Conservation (phyloP, 2,888 invertebrate genomes). For the Lithophane semibrunnea region DNA sequence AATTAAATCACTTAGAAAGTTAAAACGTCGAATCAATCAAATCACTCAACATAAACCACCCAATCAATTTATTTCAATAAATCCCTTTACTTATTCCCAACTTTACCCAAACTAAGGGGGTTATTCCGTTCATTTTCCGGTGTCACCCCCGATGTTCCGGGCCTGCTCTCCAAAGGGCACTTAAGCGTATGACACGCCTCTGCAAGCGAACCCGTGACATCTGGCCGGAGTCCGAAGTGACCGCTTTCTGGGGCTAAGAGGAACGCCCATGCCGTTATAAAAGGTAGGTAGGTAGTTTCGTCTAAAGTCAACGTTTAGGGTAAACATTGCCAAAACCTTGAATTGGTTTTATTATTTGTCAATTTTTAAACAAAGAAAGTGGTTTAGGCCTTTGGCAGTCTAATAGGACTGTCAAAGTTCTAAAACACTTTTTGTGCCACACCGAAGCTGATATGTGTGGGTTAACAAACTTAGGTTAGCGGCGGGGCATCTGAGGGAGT, state of each 20-base stretch:
- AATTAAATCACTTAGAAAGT: too few relatives aligned
- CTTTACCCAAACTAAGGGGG: conserved; percentile 5
- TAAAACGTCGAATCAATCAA: background rate
- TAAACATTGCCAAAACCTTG: background rate
- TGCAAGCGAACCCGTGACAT: conserved; percentile 47
- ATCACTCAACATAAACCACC: background rate
- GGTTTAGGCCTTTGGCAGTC: too few relatives aligned
- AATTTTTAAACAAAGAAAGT: background rate
- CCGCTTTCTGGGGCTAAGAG: conserved; percentile 35
- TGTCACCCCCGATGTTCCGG: conserved; percentile 43
- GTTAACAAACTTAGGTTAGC: too few relatives aligned
- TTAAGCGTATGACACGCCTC: conserved; percentile 52
- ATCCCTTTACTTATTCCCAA: conserved; percentile 13
- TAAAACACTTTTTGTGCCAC: too few relatives aligned
- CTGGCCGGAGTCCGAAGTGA: conserved; percentile 38
- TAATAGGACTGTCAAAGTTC: too few relatives aligned
- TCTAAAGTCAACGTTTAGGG: background rate
- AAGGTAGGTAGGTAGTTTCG: background rate
- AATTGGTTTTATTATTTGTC: background rate
- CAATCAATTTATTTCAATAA: conserved; percentile 15
- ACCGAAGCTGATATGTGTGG: too few relatives aligned
- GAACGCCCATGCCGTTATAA: conserved; percentile 32
- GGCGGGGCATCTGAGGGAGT: too few relatives aligned
- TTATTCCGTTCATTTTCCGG: conserved; percentile 43
- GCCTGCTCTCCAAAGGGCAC: conserved; percentile 48